Evolutionary conservation across 1,140 invertebrate species (phyloP).

Genomic region (Steinernema khuongi): DNA sequence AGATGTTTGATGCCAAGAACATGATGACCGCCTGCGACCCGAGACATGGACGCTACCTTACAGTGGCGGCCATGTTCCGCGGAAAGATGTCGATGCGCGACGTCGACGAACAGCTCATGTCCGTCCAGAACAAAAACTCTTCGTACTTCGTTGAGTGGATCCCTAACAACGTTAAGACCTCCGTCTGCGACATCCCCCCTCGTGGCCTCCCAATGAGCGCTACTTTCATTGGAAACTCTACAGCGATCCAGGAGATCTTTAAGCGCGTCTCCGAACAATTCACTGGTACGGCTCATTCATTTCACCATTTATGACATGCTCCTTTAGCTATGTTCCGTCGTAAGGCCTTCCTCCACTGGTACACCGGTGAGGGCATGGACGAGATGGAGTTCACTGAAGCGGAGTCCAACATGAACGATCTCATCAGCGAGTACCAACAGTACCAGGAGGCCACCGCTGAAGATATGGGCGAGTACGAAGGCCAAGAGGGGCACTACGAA

Average conservation of each 20-base stretch:
- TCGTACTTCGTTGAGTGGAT: constrained; percentile 71
- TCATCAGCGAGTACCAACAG: constrained; percentile 86
- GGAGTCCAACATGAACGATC: constrained; percentile 74
- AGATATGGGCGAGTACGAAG: constrained; percentile 34
- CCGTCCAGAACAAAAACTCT: constrained; percentile 66
- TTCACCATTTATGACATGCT: constrained; percentile 4
- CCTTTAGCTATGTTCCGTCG: constrained; percentile 76
- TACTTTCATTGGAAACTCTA: constrained; percentile 65
- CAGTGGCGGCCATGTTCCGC: constrained; percentile 86
- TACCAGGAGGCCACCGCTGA: constrained; percentile 63
- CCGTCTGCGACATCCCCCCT: constrained; percentile 67
- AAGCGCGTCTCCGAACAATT: constrained; percentile 62
- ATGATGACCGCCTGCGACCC: constrained; percentile 90
- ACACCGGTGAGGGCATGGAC: constrained; percentile 67
- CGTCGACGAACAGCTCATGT: constrained; percentile 64
- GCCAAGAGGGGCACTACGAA: background rate
- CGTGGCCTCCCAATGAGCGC: constrained; percentile 65
- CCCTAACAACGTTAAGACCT: constrained; percentile 69
- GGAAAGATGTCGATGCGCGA: constrained; percentile 81
- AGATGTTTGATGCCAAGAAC: constrained; percentile 71
- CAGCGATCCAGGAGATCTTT: constrained; percentile 75
- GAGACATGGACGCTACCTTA: constrained; percentile 82
- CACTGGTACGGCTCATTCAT: constrained; percentile 24
- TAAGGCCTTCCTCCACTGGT: constrained; percentile 86
- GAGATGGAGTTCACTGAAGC: constrained; percentile 70